phyloP scores from a whole-genome alignment of 2,113 vertebrate genomes.

The Athene noctua region DNA sequence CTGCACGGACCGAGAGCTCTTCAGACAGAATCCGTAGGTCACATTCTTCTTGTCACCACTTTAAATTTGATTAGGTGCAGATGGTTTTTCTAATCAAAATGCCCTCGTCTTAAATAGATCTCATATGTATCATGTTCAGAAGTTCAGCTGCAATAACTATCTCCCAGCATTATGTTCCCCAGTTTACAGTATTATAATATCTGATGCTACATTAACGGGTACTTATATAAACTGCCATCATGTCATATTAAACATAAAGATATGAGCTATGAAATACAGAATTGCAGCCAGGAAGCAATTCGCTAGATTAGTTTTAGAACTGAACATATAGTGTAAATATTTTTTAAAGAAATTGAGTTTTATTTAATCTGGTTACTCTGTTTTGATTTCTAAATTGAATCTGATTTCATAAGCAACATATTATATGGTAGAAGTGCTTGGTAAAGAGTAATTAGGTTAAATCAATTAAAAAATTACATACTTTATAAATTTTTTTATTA shows the following conservation, averaged over 20 bases:
- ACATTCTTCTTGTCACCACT: conserved; percentile 62
- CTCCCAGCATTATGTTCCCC: conserved; percentile 56
- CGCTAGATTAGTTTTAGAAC: conserved; percentile 61
- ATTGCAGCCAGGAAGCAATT: conserved; percentile 34
- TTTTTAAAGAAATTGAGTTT: conserved; percentile 51
- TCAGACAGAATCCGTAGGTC: conserved; percentile 98
- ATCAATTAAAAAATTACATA: neutral
- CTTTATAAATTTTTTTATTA: neutral
- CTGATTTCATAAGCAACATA: neutral
- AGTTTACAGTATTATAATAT: conserved; percentile 57
- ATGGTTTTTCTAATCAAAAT: conserved; percentile 67
- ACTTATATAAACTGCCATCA: conserved; percentile 55
- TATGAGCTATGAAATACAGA: conserved; percentile 56
- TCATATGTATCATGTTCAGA: conserved; percentile 52
- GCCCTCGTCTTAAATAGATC: conserved; percentile 47
- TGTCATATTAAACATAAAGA: conserved; percentile 59
- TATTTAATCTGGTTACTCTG: conserved; percentile 45
- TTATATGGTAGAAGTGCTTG: neutral
- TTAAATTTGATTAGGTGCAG: conserved; percentile 48
- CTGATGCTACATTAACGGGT: conserved; percentile 52
- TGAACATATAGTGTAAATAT: conserved; percentile 9
- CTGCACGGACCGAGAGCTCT: conserved; percentile 95
- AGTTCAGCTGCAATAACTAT: conserved; percentile 56
- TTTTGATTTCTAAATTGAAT: conserved; percentile 35
- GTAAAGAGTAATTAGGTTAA: neutral